A percentile compares a stretch with the other conserved stretches of the same genome.
Conservation (phyloP, 2,113 vertebrate genomes). For the Thalassoma bifasciatum region DNA sequence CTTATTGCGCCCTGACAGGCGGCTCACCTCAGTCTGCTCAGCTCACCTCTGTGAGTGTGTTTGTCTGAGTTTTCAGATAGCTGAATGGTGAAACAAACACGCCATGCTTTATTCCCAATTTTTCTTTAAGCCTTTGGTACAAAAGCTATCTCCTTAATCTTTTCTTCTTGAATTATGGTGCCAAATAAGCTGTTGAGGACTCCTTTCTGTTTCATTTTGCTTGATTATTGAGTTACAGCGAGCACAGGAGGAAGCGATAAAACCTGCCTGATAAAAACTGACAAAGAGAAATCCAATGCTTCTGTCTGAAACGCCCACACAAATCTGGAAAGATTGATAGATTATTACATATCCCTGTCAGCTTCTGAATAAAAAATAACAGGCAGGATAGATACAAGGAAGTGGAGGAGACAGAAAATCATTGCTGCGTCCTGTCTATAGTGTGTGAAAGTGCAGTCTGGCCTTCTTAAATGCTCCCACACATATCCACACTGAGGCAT, state of each 20-base stretch:
- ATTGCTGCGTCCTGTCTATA: constrained; percentile 9
- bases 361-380: not conserved
- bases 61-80: not conserved
- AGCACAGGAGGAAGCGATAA: not conserved
- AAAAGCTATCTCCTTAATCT: not conserved
- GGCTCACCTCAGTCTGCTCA: not conserved
- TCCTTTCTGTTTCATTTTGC: not conserved
- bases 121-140: not conserved
- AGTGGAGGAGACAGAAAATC: constrained; percentile 1
- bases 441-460: not conserved
- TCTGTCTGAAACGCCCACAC: not conserved
- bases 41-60: not conserved
- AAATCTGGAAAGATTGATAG: not conserved
- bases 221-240: not conserved
- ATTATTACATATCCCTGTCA: not conserved
- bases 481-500: not conserved
- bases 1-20: constrained; percentile 15
- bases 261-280: not conserved
- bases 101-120: not conserved
- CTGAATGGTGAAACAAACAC: not conserved
- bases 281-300: not conserved
- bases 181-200: not conserved
- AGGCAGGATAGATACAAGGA: not conserved
- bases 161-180: not conserved
- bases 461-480: not conserved